Base-by-base conservation (phyloP, 1,140 invertebrate species). In the Zaprionus kolodkinae region DNA sequence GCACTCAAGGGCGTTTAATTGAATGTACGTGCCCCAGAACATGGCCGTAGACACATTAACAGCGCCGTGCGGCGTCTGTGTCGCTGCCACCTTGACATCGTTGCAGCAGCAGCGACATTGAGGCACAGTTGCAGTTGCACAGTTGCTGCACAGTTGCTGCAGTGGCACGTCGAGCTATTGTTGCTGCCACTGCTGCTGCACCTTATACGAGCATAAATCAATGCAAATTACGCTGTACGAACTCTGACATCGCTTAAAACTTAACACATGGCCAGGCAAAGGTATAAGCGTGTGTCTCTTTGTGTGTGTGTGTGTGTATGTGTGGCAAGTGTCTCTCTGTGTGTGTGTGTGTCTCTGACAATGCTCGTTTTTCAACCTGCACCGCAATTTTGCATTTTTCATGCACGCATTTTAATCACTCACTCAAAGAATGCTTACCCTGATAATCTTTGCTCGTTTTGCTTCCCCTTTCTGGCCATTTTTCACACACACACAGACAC, bases 1-100 rank as follows among this genome's bases (percentile, higher is more conserved):
- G 70, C 78, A 89, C 81, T 89, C 84, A 89, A 88, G 84, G 84
- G 85, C 85, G 84, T 88, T 88, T 88, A 88, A 88, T 88, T 88
- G 85, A 88, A 88, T 88, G 84, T 89, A 89, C 84, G 85, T 86
- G 82, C 64, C 83, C 60, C 67, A 78, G 81, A 78, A 89, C 54
- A 70, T 63, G 60, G 70, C 63, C 84, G 76, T 83, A 87, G 84
- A 88, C 84, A 72, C 85, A 87, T 89, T 89, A 88, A 87, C 84
- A 88, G 77, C 65, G 76, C 66, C 76, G 33, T 6, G 54, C 57
- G 61, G 40, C 50, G 63, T 59, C 78, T 84, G 81, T 27, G 21
- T 56, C 43, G 55, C 45, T 60, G 62, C 61, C 81, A 89, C 84
- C 78, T 88, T 84, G 80, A 89, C 84, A 88, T 76, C 70, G 67